phyloP scores from a whole-genome alignment of 2,113 vertebrate genomes.

The Motacilla tschutschensis region DNA sequence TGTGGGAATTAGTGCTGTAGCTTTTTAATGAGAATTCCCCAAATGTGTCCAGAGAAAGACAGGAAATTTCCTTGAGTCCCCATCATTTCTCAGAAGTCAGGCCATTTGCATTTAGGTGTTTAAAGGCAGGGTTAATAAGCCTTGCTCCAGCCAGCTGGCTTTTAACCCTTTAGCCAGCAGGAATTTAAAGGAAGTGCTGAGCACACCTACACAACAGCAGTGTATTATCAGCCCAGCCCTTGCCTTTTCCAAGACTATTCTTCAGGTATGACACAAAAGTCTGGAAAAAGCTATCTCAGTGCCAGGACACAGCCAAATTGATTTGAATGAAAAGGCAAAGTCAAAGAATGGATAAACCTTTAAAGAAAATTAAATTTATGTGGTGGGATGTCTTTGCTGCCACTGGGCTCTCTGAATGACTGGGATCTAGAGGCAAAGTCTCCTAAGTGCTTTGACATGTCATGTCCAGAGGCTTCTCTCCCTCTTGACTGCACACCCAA shows the following conservation, averaged over 20 bases:
- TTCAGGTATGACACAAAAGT: background rate
- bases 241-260: background rate
- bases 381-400: background rate
- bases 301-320: background rate
- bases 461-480: background rate
- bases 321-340: background rate
- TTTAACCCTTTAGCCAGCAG: background rate
- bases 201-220: background rate
- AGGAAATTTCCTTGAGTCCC: background rate
- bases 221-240: background rate
- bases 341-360: background rate
- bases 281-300: background rate
- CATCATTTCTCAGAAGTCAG: background rate
- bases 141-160: background rate
- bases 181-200: background rate
- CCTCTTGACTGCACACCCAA: background rate
- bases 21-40: background rate
- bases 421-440: background rate
- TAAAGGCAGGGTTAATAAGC: background rate
- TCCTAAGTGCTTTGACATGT: background rate
- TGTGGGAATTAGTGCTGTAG: background rate
- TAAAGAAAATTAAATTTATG: background rate
- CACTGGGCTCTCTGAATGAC: background rate
- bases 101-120: background rate
- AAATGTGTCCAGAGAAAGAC: background rate